Evolutionary conservation across 2,888 invertebrate species (phyloP), one percentile per base, ranked within the genome.

Genomic region (Ecdyonurus torrentis): DNA sequence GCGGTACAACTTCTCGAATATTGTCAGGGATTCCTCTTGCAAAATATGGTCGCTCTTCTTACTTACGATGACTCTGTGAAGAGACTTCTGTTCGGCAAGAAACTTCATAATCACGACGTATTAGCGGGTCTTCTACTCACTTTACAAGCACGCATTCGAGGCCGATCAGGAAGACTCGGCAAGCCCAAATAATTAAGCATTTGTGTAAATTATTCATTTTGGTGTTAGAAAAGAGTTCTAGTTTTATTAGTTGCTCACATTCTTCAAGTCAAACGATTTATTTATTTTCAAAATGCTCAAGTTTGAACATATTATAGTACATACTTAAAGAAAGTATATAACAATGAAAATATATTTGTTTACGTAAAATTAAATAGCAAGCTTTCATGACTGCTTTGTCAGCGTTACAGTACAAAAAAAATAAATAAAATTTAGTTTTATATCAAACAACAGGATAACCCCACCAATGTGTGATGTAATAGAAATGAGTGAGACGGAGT

Each of bases 31-130:
- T 92, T 91, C 73, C 78, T 93, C 24, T 80, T 93, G 59, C 92
- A 93, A 76, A 92, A 93, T 72, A 90, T 93, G 91, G 91, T 92
- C n/a, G 90, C 91, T n/a, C 77, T 92, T 24, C 78, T 93, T 60
- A 92, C 91, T 0, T 92, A 91, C 71, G 92, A 92, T 70, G 92
- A 92, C 72, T 91, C 91, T 0, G 91, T 92, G 0, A 89, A 92
- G 72, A 82, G 91, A 66, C 77, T 93, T 63, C 79, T 93, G 52
- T 92, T 92, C 70, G 92, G 91, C 53, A 92, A 91, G 74, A 87
- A 91, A 71, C 78, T 92, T 66, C 91, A 92, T 61, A 91, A 91
- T 69, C 91, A 92, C 72, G 92, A 93, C 71, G 91, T 93, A 2
- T 78, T 93, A 18, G 88, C 87, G 7, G 91, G 91, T 18, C 77